Evolutionary conservation across 2,113 vertebrate genomes (phyloP).

Genomic region (Callocephalon fimbriatum): DNA sequence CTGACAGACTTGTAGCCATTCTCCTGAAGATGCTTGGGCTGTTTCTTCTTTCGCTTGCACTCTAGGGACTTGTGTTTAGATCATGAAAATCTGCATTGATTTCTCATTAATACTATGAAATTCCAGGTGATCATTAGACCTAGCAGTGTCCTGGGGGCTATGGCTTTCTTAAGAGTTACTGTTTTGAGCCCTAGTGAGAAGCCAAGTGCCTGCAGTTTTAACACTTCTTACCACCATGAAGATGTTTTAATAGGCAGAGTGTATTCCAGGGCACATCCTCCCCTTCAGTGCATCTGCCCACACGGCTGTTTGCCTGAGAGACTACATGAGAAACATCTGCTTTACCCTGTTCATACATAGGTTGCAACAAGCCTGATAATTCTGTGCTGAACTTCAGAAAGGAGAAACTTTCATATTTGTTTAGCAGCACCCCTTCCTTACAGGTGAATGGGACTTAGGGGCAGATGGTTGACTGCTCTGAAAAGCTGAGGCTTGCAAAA

Average conservation of each 20-base stretch:
- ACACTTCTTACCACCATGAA: background rate
- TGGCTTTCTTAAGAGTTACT: background rate
- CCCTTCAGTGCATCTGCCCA: background rate
- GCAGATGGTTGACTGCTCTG: background rate
- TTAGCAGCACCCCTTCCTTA: background rate
- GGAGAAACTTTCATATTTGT: background rate
- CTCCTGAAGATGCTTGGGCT: background rate
- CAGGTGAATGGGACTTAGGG: background rate
- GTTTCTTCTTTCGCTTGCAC: background rate
- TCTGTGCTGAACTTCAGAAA: background rate
- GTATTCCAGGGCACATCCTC: background rate
- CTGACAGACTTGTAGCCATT: background rate
- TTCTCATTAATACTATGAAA: background rate
- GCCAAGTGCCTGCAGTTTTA: background rate
- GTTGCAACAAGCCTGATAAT: background rate
- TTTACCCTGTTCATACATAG: background rate
- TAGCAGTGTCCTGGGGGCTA: background rate
- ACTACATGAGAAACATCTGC: background rate
- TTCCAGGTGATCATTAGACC: background rate
- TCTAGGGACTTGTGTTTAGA: background rate
- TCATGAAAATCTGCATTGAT: background rate
- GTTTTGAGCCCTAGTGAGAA: background rate
- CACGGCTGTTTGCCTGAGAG: background rate
- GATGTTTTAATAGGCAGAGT: background rate
- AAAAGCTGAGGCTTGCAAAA: constrained; percentile 2